Evolutionary conservation across 2,888 invertebrate genomes (phyloP).

Genomic region (Myopa testacea): DNA sequence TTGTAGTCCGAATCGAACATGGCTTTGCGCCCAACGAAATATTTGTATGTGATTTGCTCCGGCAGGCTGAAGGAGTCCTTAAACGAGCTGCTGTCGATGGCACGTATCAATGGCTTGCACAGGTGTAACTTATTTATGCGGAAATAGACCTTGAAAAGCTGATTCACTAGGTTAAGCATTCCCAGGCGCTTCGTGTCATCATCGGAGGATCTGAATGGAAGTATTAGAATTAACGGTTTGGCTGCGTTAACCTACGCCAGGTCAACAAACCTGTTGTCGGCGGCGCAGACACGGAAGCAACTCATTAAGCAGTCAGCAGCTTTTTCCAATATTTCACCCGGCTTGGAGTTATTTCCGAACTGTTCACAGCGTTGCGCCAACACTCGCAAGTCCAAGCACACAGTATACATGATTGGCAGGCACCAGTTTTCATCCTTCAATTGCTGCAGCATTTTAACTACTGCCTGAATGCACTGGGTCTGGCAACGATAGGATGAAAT

Average conservation of each 20-base stretch:
- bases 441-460: constrained; percentile 85
- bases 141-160: constrained; percentile 94
- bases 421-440: constrained; percentile 98
- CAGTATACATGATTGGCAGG: constrained; percentile 90
- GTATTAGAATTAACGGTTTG: not conserved
- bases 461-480: constrained; percentile 79
- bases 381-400: constrained; percentile 90
- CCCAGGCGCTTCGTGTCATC: constrained; percentile 95
- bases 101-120: constrained; percentile 94
- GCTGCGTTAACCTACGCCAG: too few species aligned
- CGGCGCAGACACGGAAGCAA: constrained; percentile 94
- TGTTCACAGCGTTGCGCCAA: constrained; percentile 84
- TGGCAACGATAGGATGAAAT: constrained; percentile 83
- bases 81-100: constrained; percentile 92
- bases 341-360: constrained; percentile 68
- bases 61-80: constrained; percentile 91
- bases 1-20: constrained; percentile 99
- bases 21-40: constrained; percentile 96
- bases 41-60: constrained; percentile 96
- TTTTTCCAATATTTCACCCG: constrained; percentile 78
- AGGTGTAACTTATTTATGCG: constrained; percentile 90
- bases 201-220: constrained; percentile 75
- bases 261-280: constrained; percentile 78
- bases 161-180: constrained; percentile 96
- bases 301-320: constrained; percentile 93